A percentile compares a stretch with the other conserved stretches of the same genome.
phyloP scores from a whole-genome alignment of 1,140 invertebrate genomes.

The Listronotus bonariensis region DNA sequence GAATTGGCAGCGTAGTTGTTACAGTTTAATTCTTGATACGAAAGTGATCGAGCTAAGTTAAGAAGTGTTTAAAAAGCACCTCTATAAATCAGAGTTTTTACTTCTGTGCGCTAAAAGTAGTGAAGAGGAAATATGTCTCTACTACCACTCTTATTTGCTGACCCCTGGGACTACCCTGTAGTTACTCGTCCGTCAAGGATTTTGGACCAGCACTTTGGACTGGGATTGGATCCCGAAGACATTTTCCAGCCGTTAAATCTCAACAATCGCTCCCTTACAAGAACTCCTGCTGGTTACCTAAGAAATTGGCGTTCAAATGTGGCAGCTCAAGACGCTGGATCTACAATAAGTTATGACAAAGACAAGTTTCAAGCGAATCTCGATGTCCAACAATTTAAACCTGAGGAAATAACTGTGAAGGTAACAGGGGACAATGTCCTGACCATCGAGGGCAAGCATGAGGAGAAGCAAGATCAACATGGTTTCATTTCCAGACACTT shows the following conservation, averaged over 20 bases:
- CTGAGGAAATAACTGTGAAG: conserved; percentile 72
- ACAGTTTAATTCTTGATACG: too few species aligned
- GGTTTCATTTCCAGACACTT: conserved; percentile 61
- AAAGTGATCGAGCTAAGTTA: too few species aligned
- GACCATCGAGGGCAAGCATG: conserved; percentile 74
- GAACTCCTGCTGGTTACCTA: conserved; percentile 55
- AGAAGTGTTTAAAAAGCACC: too few species aligned
- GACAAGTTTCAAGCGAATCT: conserved; percentile 71
- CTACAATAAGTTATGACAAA: conserved; percentile 58
- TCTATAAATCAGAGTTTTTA: too few species aligned
- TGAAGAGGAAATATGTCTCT: conserved; percentile 20
- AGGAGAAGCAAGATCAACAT: conserved; percentile 75
- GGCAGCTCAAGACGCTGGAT: conserved; percentile 52
- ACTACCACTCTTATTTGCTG: conserved; percentile 25
- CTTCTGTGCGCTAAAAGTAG: too few species aligned
- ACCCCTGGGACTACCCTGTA: neutral
- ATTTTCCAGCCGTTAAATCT: conserved; percentile 55
- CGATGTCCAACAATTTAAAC: conserved; percentile 85
- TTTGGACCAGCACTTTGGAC: conserved; percentile 65
- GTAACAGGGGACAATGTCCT: conserved; percentile 62
- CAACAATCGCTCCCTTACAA: conserved; percentile 20
- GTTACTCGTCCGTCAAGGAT: conserved; percentile 58
- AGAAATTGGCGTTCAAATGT: conserved; percentile 58
- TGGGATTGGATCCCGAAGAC: conserved; percentile 61
- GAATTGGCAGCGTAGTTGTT: too few species aligned